Evolutionary conservation across 37 sponge, comb jelly and placozoan genomes (phyloP), one percentile per base, ranked within the genome.

Genomic region (Theonella swinhoei): DNA sequence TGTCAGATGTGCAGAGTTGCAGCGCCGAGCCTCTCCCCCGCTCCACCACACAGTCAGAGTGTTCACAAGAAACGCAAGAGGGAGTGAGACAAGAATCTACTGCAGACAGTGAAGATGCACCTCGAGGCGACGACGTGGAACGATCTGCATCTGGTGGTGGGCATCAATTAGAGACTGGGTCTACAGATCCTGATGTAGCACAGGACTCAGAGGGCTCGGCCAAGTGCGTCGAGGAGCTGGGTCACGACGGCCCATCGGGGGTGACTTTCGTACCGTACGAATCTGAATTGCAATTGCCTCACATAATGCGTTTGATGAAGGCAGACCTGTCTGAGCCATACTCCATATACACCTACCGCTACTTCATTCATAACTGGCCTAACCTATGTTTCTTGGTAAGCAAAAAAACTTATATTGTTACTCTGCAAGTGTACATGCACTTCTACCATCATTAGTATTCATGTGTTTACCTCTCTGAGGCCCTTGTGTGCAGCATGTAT

Each of bases 331-430:
- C 97, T 0, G 99, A 98, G 64, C 99, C 99, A 0, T 98, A 98
- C 89, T 98, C 99, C 29, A 90, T 98, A 14, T 98, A 98, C 82
- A 98, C 99, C 0, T 98, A 96, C 64, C 85, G 99, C 20, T 98
- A 98, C 82, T 98, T 98, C 83, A 96, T 98, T 26, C 95, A 96
- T 78, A 92, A 95, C 77, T 98, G 99, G 99, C 99, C 99, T 0
- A 72, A 87, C 28, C 88, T 98, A n/a, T 92, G 93, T 32, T 75
- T 93, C 24, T 39, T 96, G 92, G 54, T 47, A 47, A 17, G 54
- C n/a, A n/a, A n/a, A n/a, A n/a, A n/a, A n/a, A n/a, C n/a, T n/a
- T n/a, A n/a, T n/a, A n/a, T n/a, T n/a, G n/a, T n/a, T n/a, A n/a
- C n/a, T n/a, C n/a, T n/a, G n/a, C n/a, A n/a, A n/a, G n/a, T n/a